Base-by-base conservation (phyloP, 2,888 invertebrate genomes). In the Aphrophora alni region DNA sequence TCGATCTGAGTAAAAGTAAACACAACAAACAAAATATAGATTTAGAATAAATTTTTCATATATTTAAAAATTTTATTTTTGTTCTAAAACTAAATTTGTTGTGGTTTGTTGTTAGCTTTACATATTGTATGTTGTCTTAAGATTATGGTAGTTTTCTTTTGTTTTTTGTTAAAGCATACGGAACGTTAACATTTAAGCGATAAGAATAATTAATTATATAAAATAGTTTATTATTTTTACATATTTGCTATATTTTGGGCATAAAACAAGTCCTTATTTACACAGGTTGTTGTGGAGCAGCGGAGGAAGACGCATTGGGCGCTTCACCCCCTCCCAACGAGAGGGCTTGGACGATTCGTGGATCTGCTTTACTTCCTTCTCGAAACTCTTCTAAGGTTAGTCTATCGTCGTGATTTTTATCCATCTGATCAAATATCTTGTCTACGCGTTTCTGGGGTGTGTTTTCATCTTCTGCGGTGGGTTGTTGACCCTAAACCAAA, bases 401-500 rank as follows among this genome's bases (percentile, higher is more conserved):
- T 86, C 95, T 93, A 89, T 98, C 98, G 89, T 98, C 98, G 90
- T 98, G 97, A 89, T 99, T 98, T 91, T 95, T 98, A 90, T 99
- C 99, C 98, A 98, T 97, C 88, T 98, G 98, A 89, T 97, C 97
- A 90, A 99, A 99, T 88, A 99, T 99, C 90, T 98, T 97, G 90
- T 98, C 98, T 84, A 98, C 98, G 87, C 98, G 93, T 88, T 98
- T 98, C 89, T 98, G 96, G 21, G 97, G 96, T 83, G 96, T 96
- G 88, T 96, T 97, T 87, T 97, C 96, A 87, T 96, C 96, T 87
- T 97, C 96, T 28, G 95, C 93, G 85, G 94, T 94, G 75, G 96
- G 96, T 84, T 95, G 95, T 88, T 97, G 96, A 25, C 97, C 97
- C 97, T 97, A n/a, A 83, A 82, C 77, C 38, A 26, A 1, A 17